Conservation (phyloP, 2,888 invertebrate genomes). For the Seira musarum region DNA sequence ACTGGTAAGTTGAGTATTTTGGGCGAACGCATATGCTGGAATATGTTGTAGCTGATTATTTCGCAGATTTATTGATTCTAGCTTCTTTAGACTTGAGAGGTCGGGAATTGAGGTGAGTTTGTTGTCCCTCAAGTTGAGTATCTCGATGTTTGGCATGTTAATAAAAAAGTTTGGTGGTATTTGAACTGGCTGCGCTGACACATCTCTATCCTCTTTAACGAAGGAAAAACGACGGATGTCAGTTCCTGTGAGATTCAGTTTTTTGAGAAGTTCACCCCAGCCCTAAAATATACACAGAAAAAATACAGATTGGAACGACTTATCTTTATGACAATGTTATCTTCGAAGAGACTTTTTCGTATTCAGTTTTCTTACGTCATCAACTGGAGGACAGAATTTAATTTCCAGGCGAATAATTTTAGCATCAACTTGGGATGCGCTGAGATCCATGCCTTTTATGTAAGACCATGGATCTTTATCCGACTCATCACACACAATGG, state of each 20-base stretch:
- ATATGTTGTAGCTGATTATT: slow-evolving; percentile 51
- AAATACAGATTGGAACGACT: slow-evolving; percentile 18
- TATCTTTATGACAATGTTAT: neutral
- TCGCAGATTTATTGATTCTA: slow-evolving; percentile 50
- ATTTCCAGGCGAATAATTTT: slow-evolving; percentile 48
- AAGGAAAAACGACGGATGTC: slow-evolving; percentile 40
- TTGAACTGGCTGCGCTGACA: neutral
- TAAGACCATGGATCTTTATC: slow-evolving; percentile 49
- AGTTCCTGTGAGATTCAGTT: slow-evolving; percentile 55
- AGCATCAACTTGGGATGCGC: slow-evolving; percentile 29
- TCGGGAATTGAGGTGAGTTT: slow-evolving; percentile 58
- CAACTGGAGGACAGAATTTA: slow-evolving; percentile 47
- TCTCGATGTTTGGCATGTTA: slow-evolving; percentile 55
- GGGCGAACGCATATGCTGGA: slow-evolving; percentile 42
- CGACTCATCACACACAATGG: slow-evolving; percentile 13
- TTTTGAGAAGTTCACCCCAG: slow-evolving; percentile 54
- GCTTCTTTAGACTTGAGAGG: slow-evolving; percentile 49
- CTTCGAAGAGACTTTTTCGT: neutral
- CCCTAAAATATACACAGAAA: slow-evolving; percentile 50
- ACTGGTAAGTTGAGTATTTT: slow-evolving; percentile 49
- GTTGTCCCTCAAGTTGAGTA: slow-evolving; percentile 56
- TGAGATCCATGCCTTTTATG: slow-evolving; percentile 57
- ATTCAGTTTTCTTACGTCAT: slow-evolving; percentile 50
- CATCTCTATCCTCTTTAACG: slow-evolving; percentile 16
- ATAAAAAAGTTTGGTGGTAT: slow-evolving; percentile 65